Evolutionary conservation across 2,797 vertebrate species (phyloP).

Genomic region (Aulostomus chinensis): DNA sequence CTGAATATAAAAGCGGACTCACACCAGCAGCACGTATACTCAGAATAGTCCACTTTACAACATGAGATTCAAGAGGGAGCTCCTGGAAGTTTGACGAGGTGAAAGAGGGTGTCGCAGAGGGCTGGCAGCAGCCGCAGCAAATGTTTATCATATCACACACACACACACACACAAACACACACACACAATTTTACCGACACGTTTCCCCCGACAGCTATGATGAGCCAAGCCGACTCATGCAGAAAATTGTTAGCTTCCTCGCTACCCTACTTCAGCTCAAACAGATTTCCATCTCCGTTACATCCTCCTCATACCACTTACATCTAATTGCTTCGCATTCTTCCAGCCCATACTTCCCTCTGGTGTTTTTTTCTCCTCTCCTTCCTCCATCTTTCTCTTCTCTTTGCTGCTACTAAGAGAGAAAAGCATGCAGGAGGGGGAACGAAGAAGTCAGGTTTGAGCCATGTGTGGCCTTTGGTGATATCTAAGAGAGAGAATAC

Average conservation of each 20-base stretch:
- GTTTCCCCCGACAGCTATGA: conserved; percentile 38
- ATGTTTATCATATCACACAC: conserved; percentile 56
- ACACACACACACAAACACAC: conserved; percentile 12
- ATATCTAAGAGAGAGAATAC: too few species aligned
- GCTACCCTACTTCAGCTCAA: conserved; percentile 35
- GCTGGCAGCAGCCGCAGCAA: conserved; percentile 21
- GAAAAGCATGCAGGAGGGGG: too few species aligned
- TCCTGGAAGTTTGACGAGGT: too few species aligned
- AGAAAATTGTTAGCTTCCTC: conserved; percentile 63
- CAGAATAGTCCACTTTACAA: too few species aligned
- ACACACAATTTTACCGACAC: conserved; percentile 36
- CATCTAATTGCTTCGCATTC: conserved; percentile 18
- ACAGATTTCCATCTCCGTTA: conserved; percentile 56
- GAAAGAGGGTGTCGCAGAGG: background rate
- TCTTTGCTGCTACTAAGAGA: conserved; percentile 2
- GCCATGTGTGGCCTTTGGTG: conserved; percentile 29
- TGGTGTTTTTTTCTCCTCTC: background rate
- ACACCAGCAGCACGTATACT: too few species aligned
- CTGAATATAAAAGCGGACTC: too few species aligned
- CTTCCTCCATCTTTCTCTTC: background rate
- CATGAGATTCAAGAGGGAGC: too few species aligned
- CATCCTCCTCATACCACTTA: conserved; percentile 25
- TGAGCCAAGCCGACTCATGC: conserved; percentile 56
- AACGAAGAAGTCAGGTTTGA: background rate
- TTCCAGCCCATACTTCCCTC: conserved; percentile 16